Base-by-base conservation (phyloP, 1,140 invertebrate genomes). In the Lepidurus couesii region DNA sequence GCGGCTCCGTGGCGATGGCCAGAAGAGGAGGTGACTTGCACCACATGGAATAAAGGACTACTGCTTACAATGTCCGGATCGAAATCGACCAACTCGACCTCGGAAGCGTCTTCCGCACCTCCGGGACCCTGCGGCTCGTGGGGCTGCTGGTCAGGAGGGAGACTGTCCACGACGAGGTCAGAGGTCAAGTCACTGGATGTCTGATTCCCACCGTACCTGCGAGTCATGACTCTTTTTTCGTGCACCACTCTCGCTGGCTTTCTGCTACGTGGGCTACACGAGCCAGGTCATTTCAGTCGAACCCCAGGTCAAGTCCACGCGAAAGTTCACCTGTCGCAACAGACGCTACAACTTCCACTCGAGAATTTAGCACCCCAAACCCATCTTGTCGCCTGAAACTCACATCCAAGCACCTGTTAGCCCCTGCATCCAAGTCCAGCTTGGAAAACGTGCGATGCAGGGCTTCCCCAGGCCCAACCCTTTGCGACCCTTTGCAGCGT, bases 401-500 rank as follows among this genome's bases (percentile, higher is more conserved):
- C 53, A 65, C 53, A 65, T 16, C 53, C 9, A 65, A 65, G 53
- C 53, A 65, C 53, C 53, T 65, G 53, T 65, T 65, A 65, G 53
- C 53, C 53, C 53, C 21, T 65, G 34, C 34, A 65, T 65, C 53
- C 53, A 34, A 65, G 53, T 65, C 53, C 53, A 65, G 53, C 53
- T 65, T 0, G 34, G 53, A 65, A 13, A 65, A 65, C 53, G 53
- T 65, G 53, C 53, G 53, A 65, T 65, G 21, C 53, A 65, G 53
- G 53, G 21, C 1, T 21, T 65, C 21, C 16, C 53, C 53, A 13
- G 53, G 13, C 53, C 53, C 53, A 65, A 65, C 53, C 53, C 53
- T 65, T 65, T 65, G 53, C 53, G 53, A 65, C 53, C 53, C 53
- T 65, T 65, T 65, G 53, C 53, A 65, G 53, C 53, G 53, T 65